These are phyloP conservation scores for Ranitomeya imitator DNA, from an alignment of 2,113 vertebrate species.

Conservation along the genomic window DNA sequence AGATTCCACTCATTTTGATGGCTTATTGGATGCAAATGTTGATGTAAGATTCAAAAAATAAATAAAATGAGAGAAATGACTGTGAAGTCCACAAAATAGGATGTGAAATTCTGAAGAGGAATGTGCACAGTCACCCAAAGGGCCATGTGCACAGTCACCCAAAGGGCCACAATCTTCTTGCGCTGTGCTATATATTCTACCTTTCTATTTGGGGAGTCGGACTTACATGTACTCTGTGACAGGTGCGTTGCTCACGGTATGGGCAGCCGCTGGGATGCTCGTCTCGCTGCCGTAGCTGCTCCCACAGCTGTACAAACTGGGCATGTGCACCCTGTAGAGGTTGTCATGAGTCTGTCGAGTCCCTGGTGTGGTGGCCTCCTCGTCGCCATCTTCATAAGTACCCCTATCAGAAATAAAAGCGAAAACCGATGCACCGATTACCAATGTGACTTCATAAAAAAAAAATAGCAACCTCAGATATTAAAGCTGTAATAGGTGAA, in stretches of 20 bases:
- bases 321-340: conserved; percentile 98
- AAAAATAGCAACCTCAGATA: background rate
- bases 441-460: background rate
- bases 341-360: conserved; percentile 90
- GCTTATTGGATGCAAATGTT: background rate
- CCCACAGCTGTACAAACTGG: conserved; percentile 96
- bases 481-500: background rate
- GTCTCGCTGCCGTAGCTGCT: conserved; percentile 98
- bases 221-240: conserved; percentile 99
- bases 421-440: background rate
- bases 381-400: conserved; percentile 84
- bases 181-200: background rate
- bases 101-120: background rate
- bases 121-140: too few species aligned
- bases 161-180: background rate
- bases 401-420: background rate
- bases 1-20: background rate
- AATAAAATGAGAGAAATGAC: background rate
- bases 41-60: background rate
- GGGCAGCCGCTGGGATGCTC: conserved; percentile 93
- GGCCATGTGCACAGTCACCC: too few species aligned
- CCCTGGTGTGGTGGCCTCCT: conserved; percentile 84
- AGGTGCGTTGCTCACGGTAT: conserved; percentile 97
- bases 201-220: background rate
- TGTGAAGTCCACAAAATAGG: background rate